These are phyloP conservation scores for Penelope pileata DNA, from an alignment of 2,113 vertebrate genomes.

Conservation along the genomic window DNA sequence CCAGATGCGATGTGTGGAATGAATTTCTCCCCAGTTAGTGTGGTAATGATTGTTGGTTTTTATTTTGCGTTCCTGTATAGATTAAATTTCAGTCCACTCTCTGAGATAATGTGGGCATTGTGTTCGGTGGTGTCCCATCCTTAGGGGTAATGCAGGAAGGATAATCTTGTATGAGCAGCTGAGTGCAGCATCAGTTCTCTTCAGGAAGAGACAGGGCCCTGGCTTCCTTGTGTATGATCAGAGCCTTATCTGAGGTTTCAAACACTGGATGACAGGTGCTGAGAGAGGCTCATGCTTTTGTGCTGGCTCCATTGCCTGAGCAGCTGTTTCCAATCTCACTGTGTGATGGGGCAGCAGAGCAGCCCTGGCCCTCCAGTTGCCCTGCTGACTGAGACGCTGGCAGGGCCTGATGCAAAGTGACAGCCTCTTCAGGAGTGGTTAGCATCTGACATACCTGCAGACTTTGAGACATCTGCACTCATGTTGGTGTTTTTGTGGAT, in stretches of 20 bases:
- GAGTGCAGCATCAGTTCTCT: no score
- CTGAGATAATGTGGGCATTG: neutral
- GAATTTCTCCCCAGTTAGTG: neutral
- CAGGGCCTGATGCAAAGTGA: neutral
- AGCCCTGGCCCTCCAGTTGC: neutral
- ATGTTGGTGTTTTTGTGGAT: rapidly evolving
- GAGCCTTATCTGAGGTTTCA: neutral
- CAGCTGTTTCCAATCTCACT: neutral
- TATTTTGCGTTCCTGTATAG: neutral
- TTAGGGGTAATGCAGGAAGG: neutral
- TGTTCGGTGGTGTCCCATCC: neutral
- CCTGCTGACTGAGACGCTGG: neutral
- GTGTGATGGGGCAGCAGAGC: neutral
- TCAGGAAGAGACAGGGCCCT: neutral
- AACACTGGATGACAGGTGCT: neutral
- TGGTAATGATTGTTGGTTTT: neutral
- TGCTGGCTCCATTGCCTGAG: neutral
- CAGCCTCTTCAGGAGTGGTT: neutral
- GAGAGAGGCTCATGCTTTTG: neutral
- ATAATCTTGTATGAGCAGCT: no score
- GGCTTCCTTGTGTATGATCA: neutral
- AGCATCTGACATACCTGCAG: neutral
- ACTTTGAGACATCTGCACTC: neutral
- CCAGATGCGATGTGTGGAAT: rapidly evolving
- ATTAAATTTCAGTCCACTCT: neutral